phyloP scores from a whole-genome alignment of 2,888 invertebrate genomes.

The Diogma glabrata region DNA sequence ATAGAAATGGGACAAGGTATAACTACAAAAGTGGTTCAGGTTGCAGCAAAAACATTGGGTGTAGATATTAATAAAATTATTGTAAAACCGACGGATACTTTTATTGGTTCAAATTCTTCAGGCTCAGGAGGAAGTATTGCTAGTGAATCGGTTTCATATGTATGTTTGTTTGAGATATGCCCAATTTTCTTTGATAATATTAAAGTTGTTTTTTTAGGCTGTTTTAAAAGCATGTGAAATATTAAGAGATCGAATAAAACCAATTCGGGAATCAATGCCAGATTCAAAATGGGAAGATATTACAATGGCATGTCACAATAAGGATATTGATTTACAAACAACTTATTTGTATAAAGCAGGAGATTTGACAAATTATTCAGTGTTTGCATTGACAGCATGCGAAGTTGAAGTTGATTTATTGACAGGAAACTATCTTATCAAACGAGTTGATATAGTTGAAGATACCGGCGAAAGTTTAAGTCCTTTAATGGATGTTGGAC shows the following conservation, averaged over 20 bases:
- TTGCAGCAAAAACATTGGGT: slow-evolving; percentile 53
- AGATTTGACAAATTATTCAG: slow-evolving; percentile 40
- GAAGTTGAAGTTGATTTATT: slow-evolving; percentile 62
- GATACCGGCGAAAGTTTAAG: slow-evolving; percentile 56
- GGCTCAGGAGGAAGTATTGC: slow-evolving; percentile 54
- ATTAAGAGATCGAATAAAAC: slow-evolving; percentile 43
- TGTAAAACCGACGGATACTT: slow-evolving; percentile 47
- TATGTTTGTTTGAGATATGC: slow-evolving; percentile 18
- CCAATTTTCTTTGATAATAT: neutral
- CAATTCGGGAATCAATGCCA: slow-evolving; percentile 30
- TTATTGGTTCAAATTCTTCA: slow-evolving; percentile 48
- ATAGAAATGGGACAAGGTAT: slow-evolving; percentile 66
- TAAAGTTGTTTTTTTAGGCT: slow-evolving; percentile 31
- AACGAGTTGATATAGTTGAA: slow-evolving; percentile 50
- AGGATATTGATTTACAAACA: slow-evolving; percentile 26
- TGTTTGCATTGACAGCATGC: slow-evolving; percentile 47
- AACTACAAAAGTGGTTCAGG: slow-evolving; percentile 56
- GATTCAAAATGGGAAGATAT: slow-evolving; percentile 31
- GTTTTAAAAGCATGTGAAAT: slow-evolving; percentile 47
- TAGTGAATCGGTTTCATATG: slow-evolving; percentile 48
- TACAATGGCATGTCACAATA: slow-evolving; percentile 21
- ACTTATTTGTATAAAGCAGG: slow-evolving; percentile 23
- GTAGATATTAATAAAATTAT: slow-evolving; percentile 50
- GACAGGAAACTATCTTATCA: slow-evolving; percentile 50
- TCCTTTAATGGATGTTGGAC: slow-evolving; percentile 57